These are phyloP conservation scores for Elymnias hypermnestra DNA, from an alignment of 1,140 invertebrate genomes.

Conservation along the genomic window DNA sequence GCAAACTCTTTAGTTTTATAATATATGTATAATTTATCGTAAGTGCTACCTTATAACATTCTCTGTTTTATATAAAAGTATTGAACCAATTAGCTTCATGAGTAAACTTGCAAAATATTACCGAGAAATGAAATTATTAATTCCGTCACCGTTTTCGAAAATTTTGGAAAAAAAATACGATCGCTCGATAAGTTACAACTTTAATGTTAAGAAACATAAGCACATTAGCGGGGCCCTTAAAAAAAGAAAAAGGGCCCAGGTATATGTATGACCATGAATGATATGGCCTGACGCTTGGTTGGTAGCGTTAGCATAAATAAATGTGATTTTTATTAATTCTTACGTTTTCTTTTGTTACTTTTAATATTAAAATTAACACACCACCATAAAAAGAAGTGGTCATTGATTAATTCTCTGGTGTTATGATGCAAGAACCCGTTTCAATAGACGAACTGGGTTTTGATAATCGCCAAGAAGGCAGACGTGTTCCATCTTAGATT, in stretches of 20 bases:
- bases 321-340: background rate
- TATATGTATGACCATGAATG: conserved; percentile 7
- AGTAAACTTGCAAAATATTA: conserved; percentile 3
- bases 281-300: conserved; percentile 5
- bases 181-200: conserved; percentile 5
- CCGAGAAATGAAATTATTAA: conserved; percentile 2
- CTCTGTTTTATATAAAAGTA: background rate
- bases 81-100: background rate
- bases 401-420: no score
- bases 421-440: no score
- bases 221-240: conserved; percentile 3
- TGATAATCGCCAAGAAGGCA: no score
- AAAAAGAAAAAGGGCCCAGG: conserved; percentile 5
- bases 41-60: no score
- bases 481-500: no score
- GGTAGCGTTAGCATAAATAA: background rate
- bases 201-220: conserved; percentile 7
- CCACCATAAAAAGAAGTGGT: no score
- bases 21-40: no score
- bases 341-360: background rate
- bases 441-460: no score
- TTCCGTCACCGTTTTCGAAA: conserved; percentile 5
- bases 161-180: conserved; percentile 4
- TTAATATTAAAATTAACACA: no score
- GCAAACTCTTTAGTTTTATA: no score